These are phyloP conservation scores for Syrrhaptes paradoxus DNA, from an alignment of 2,113 vertebrate genomes.

Conservation along the genomic window DNA sequence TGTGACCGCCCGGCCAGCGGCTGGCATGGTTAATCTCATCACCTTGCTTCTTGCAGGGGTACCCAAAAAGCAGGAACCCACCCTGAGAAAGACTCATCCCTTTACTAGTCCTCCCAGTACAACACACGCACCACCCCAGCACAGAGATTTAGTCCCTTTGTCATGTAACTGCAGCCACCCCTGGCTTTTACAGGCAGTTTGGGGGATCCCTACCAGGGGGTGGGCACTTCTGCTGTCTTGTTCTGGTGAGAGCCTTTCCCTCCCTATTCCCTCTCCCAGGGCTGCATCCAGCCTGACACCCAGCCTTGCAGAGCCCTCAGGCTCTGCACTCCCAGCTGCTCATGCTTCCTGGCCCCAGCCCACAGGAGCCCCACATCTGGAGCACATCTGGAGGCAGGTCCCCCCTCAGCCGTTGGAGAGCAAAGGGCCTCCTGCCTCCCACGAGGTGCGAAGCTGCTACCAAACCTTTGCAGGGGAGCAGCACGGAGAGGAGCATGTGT, in stretches of 20 bases:
- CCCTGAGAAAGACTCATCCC: background rate
- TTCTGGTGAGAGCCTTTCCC: background rate
- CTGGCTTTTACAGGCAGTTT: background rate
- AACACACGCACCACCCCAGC: background rate
- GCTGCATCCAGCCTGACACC: background rate
- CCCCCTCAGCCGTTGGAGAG: accelerated
- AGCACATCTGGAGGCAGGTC: background rate
- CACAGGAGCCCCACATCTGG: background rate
- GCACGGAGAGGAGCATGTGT: accelerated
- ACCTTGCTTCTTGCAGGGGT: background rate
- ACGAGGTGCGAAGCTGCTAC: background rate
- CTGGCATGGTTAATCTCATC: accelerated
- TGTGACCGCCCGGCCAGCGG: too few species aligned
- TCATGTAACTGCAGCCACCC: background rate
- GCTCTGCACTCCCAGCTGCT: background rate
- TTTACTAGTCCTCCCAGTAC: background rate
- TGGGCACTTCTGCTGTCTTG: background rate
- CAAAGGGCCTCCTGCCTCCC: background rate
- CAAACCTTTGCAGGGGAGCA: background rate
- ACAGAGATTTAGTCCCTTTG: background rate
- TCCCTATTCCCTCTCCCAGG: background rate
- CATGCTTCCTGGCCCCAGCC: accelerated
- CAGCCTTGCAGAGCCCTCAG: background rate
- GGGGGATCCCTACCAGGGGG: background rate
- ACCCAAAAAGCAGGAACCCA: background rate